Conservation (phyloP, 2,113 vertebrate species). For the Misgurnus anguillicaudatus region DNA sequence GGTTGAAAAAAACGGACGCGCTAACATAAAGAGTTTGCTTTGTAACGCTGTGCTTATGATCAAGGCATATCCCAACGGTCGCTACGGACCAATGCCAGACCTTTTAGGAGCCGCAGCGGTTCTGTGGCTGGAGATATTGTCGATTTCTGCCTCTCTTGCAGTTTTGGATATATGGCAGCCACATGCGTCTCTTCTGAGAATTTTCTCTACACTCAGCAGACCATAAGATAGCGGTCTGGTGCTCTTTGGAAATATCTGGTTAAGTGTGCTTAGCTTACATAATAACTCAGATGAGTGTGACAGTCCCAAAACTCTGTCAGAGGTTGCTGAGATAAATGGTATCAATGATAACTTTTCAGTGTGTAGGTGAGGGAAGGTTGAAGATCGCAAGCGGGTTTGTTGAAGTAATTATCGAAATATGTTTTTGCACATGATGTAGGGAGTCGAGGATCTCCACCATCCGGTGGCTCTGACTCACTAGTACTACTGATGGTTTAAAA, state of each 20-base stretch:
- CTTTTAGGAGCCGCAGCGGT: conserved; percentile 24
- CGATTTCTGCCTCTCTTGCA: conserved; percentile 42
- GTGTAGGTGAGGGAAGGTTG: neutral
- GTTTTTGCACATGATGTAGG: neutral
- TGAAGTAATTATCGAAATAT: neutral
- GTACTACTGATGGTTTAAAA: conserved; percentile 5
- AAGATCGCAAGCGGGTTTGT: neutral
- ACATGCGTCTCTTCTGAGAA: neutral
- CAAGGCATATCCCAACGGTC: conserved; percentile 1
- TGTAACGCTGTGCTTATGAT: neutral
- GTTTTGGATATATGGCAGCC: neutral
- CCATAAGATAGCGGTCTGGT: conserved; percentile 27
- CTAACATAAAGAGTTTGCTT: neutral
- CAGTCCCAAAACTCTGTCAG: neutral
- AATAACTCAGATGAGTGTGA: neutral
- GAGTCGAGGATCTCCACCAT: neutral
- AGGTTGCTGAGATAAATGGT: neutral
- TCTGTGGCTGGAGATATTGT: neutral
- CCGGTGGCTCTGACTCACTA: neutral
- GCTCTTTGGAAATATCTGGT: conserved; percentile 25
- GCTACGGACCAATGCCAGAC: conserved; percentile 37
- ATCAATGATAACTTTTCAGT: neutral
- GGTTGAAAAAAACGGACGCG: conserved; percentile 2
- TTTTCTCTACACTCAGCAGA: conserved; percentile 49
- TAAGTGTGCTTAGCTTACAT: conserved; percentile 7